Percentiles rank a stretch among this genome's conserved stretches.
phyloP scores from a whole-genome alignment of 1,140 invertebrate genomes.

The Trachymyrmex septentrionalis region DNA sequence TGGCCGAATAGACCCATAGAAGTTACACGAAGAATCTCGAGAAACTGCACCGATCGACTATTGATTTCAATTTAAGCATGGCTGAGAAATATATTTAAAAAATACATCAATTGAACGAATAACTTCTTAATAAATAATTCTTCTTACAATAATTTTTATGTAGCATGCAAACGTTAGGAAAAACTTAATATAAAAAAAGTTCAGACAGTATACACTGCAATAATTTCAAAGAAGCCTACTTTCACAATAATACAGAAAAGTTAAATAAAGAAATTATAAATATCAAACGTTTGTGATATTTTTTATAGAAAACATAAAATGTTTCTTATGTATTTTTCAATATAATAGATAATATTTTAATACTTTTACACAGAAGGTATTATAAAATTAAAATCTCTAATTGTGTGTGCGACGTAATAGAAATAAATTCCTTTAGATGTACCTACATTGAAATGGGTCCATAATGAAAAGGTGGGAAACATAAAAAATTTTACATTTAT shows the following conservation, averaged over 20 bases:
- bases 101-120: neutral
- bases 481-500: neutral
- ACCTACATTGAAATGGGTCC: too few species aligned
- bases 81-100: neutral
- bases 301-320: neutral
- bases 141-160: neutral
- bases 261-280: neutral
- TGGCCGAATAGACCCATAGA: neutral
- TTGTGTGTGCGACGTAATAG: too few species aligned
- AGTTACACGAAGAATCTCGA: neutral
- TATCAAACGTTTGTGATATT: neutral
- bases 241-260: neutral
- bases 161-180: neutral
- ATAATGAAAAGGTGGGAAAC: neutral
- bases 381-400: too few species aligned
- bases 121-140: slow-evolving; percentile 9
- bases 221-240: neutral
- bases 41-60: too few species aligned
- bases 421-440: too few species aligned
- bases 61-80: neutral
- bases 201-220: neutral
- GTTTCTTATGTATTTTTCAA: neutral
- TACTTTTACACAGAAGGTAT: too few species aligned
- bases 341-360: neutral
- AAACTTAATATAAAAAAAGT: neutral